A percentile compares a stretch with the other conserved stretches of the same genome.
These are phyloP conservation scores for Staurois parvus DNA, from an alignment of 2,797 vertebrate species.

Conservation along the genomic window DNA sequence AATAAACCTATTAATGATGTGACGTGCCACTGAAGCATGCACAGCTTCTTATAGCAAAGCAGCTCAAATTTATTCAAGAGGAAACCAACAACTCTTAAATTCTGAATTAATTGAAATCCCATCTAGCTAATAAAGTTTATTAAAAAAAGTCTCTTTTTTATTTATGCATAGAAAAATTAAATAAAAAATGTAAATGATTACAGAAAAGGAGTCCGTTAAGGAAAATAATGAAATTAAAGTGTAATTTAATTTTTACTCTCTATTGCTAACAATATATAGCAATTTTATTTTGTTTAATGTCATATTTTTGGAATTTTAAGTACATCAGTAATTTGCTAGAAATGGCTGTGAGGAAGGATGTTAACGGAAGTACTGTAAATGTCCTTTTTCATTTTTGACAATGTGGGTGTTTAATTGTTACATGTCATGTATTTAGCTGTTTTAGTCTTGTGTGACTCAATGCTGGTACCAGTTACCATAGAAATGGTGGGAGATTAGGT, in stretches of 20 bases:
- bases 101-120: conserved; percentile 41
- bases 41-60: conserved; percentile 49
- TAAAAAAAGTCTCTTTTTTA: not conserved
- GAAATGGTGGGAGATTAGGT: not conserved
- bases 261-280: not conserved
- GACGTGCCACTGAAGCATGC: conserved; percentile 59
- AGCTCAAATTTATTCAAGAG: conserved; percentile 54
- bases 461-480: not conserved
- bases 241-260: not conserved
- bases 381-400: too few species aligned
- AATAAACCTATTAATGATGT: conserved; percentile 63
- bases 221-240: not conserved
- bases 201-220: not conserved
- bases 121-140: conserved; percentile 27
- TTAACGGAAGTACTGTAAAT: not conserved
- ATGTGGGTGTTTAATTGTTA: not conserved
- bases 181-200: not conserved
- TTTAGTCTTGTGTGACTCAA: too few species aligned
- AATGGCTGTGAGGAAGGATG: not conserved
- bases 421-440: not conserved
- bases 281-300: not conserved
- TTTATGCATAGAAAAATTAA: conserved; percentile 2
- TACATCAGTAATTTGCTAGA: not conserved
- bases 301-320: not conserved
- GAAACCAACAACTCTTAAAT: conserved; percentile 52